Base-by-base conservation (phyloP, 2,888 invertebrate species). In the Nysson spinosus region DNA sequence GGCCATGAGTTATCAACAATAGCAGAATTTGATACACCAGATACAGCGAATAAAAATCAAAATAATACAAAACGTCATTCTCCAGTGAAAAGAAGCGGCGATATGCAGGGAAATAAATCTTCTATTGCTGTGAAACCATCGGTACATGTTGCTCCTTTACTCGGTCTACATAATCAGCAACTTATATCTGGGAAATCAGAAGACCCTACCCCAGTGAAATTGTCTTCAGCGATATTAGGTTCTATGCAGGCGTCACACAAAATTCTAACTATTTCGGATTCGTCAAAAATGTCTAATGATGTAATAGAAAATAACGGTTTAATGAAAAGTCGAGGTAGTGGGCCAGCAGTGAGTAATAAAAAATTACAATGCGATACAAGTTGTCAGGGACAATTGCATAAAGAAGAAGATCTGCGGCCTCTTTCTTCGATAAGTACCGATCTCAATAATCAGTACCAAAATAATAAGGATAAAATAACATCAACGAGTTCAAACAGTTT, bases 1-100 rank as follows among this genome's bases (percentile, higher is more conserved):
- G 80, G 73, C 11, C 92, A 92, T 76, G 92, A 93, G 82, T 84
- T 93, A 35, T 93, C 93, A 4, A 92, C 92, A 1, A 93, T 93
- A 35, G 85, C 91, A 0, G 93, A 93, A 85, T 91, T 92, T 2
- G 93, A 93, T 70, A 92, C 92, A 0, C 92, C 92, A 0, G 90
- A 89, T 72, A 91, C 92, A 52, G 87, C 89, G 0, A 88, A 79
- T 39, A 82, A 78, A 50, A 82, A 78, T 72, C 80, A 80, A 16
- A 54, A 43, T 3, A 81, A 76, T 16, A 51, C 42, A 1, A 78
- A 46, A 57, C 85, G 78, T 42, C 79, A 82, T 4, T 14, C 47
- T 1, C 19, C 56, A 4, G 4, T 50, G 1, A 73, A 58, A 24
- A 56, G 39, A 6, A 1, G 42, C 4, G 12, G 20, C 14, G 65